Evolutionary conservation across 2,888 invertebrate genomes (phyloP).

Genomic region (Incurvaria masculella): DNA sequence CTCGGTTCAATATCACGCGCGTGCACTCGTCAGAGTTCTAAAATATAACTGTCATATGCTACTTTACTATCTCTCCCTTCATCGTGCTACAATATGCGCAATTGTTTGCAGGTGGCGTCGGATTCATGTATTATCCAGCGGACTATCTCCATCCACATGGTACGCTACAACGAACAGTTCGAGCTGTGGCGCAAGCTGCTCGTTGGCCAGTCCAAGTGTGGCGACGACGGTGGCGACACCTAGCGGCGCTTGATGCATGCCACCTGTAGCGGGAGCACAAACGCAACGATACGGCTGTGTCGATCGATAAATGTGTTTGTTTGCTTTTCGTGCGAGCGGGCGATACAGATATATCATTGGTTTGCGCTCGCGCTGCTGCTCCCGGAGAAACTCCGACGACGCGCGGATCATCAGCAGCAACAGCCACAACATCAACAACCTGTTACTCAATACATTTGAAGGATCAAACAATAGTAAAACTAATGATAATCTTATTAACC

Average conservation of each 20-base stretch:
- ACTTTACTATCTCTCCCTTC: no score
- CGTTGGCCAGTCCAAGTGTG: slow-evolving; percentile 80
- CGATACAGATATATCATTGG: slow-evolving; percentile 6
- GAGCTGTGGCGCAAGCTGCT: slow-evolving; percentile 86
- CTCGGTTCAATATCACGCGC: slow-evolving; percentile 65
- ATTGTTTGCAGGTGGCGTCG: slow-evolving; percentile 51
- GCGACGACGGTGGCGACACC: slow-evolving; percentile 32
- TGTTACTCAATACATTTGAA: no score
- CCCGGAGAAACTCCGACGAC: slow-evolving; percentile 6
- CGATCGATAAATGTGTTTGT: background rate
- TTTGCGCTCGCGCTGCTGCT: slow-evolving; percentile 1
- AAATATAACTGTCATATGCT: no score
- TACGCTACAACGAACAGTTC: slow-evolving; percentile 83
- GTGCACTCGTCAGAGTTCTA: slow-evolving; percentile 74
- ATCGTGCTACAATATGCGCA: slow-evolving; percentile 27
- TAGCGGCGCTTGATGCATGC: background rate
- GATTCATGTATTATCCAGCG: slow-evolving; percentile 80
- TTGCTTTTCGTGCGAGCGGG: slow-evolving; percentile 4
- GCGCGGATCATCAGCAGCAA: background rate
- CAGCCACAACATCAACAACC: no score
- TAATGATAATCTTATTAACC: no score
- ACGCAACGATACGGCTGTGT: background rate
- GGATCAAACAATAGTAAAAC: no score
- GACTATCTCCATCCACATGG: slow-evolving; percentile 85
- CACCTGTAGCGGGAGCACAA: background rate